Evolutionary conservation across 2,797 vertebrate genomes (phyloP).

Genomic region (Oreochromis mossambicus): DNA sequence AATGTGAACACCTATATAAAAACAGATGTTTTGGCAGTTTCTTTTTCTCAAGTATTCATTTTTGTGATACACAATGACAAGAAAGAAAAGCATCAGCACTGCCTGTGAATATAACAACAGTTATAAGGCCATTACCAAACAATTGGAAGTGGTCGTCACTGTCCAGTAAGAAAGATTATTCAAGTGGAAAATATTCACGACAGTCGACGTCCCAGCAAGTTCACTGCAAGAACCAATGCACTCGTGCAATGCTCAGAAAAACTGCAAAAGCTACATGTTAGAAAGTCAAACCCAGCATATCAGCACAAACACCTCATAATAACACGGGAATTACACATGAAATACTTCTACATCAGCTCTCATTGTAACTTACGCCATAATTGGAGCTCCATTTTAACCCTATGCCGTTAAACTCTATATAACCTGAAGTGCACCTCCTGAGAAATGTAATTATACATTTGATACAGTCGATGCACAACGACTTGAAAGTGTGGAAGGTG

Average conservation of each 20-base stretch:
- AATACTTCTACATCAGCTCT: neutral
- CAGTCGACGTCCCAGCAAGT: neutral
- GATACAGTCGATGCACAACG: neutral
- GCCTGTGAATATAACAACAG: neutral
- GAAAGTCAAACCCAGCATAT: neutral
- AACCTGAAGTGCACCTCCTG: neutral
- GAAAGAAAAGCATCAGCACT: neutral
- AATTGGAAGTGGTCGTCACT: neutral
- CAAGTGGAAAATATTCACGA: accelerated
- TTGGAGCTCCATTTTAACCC: neutral
- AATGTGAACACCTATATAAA: neutral
- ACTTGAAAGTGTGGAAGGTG: neutral
- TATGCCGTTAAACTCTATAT: neutral
- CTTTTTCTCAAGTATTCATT: neutral
- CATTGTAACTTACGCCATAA: neutral
- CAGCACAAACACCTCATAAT: neutral
- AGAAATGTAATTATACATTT: neutral
- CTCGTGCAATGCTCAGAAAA: neutral
- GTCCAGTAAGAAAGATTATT: neutral
- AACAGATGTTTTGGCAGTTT: neutral
- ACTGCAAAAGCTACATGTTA: neutral
- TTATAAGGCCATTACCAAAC: neutral
- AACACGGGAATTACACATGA: neutral
- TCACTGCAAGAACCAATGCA: neutral
- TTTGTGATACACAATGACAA: neutral